Evolutionary conservation across 2,888 invertebrate species (phyloP), one percentile per base, ranked within the genome.

Genomic region (Galeruca laticollis): DNA sequence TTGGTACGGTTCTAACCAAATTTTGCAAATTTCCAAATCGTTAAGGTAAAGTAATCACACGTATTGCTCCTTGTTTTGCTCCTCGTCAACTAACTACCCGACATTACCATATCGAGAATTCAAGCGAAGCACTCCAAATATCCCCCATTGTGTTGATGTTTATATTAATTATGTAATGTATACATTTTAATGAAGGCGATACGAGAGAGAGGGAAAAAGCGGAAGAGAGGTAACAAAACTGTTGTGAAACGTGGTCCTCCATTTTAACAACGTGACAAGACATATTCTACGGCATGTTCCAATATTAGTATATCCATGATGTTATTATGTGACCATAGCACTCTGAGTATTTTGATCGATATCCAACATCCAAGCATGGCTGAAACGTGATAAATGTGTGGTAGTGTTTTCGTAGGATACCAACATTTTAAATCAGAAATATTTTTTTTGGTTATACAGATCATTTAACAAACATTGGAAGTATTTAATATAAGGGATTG

Each of bases 161-260:
- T 71, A 69, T 68, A 72, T 72, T 72, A 70, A 74, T 74, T 72
- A 74, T 68, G 61, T 72, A 72, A 72, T 71, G 64, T 74, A 70
- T 61, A 74, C 72, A 74, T 63, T 70, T 70, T 72, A 74, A 72
- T 73, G 71, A 67, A 68, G 35, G 18, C 18, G 62, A 67, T 68
- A 67, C 61, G 59, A 70, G 26, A 68, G 60, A 40, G 2, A 40
- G 40, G 13, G 13, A 26, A 3, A 26, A 3, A 26, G 26, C n/a
- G 35, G 35, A 10, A 47, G 47, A 47, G 18, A 59, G 70, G 60
- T 68, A 70, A 73, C 68, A 73, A 65, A 57, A 65, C 68, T 49
- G 56, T 64, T 65, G 33, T 62, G 31, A 56, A 60, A 40, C 52
- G 60, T 52, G 61, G 43, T 56, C 37, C 37, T 60, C 13, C 62